Percentiles rank a stretch among this genome's conserved stretches.
phyloP scores from a whole-genome alignment of 2,888 invertebrate species.

The Nephrotoma appendiculata region DNA sequence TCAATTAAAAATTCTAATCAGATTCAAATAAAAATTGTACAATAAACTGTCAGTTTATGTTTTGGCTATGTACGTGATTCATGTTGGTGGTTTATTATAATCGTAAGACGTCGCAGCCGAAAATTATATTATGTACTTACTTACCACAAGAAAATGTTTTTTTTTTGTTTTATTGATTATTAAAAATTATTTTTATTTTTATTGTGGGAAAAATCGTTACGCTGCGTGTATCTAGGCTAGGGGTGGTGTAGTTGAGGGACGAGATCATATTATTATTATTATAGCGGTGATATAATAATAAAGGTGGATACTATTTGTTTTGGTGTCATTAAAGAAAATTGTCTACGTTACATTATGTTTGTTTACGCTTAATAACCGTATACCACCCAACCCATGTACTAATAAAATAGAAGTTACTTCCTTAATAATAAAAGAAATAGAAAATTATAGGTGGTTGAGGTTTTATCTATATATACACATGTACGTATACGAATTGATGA shows the following conservation, averaged over 20 bases:
- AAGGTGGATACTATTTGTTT: neutral
- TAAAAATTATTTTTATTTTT: conserved; percentile 2
- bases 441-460: neutral
- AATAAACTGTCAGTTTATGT: conserved; percentile 5
- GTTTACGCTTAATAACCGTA: neutral
- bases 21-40: conserved; percentile 3
- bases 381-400: neutral
- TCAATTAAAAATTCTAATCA: conserved; percentile 5
- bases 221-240: neutral
- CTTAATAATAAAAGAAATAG: neutral
- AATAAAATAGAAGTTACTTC: neutral
- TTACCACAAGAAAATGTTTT: neutral
- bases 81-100: neutral
- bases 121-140: neutral
- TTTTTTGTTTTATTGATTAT: neutral
- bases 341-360: neutral
- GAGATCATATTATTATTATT: neutral
- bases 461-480: neutral
- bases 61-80: conserved; percentile 3
- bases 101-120: neutral
- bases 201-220: neutral
- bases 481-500: neutral
- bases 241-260: neutral
- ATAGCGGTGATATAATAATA: neutral
- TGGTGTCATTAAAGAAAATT: neutral